Evolutionary conservation across 2,113 vertebrate genomes (phyloP).

Genomic region (Heloderma charlesbogerti): DNA sequence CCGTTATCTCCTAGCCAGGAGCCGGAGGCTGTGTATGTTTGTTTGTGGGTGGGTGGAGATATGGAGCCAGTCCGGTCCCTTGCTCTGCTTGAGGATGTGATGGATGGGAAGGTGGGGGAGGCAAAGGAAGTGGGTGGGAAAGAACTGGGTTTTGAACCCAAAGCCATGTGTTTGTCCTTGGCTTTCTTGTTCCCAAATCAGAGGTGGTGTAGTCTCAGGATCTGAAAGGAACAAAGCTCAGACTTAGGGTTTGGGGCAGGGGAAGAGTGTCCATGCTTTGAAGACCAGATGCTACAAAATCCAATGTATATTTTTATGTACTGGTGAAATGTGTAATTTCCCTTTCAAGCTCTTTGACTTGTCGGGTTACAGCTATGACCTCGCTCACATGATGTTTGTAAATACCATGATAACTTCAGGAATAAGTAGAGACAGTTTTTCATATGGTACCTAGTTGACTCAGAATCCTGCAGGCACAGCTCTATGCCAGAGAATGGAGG

Average conservation of each 20-base stretch:
- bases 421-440: background rate
- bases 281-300: conserved; percentile 65
- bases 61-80: background rate
- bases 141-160: background rate
- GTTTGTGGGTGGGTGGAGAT: background rate
- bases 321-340: conserved; percentile 72
- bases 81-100: background rate
- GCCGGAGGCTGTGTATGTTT: background rate
- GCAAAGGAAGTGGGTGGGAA: background rate
- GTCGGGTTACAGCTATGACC: conserved; percentile 62
- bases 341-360: conserved; percentile 68
- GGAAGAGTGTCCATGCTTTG: conserved; percentile 45
- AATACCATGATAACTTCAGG: conserved; percentile 62
- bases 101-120: background rate
- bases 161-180: conserved; percentile 9
- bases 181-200: conserved; percentile 6
- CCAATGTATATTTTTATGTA: conserved; percentile 45
- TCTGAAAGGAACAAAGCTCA: background rate
- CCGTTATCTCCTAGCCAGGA: too few relatives aligned
- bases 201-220: conserved; percentile 24
- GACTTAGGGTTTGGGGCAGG: conserved; percentile 31
- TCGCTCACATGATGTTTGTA: conserved; percentile 72
- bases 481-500: background rate
- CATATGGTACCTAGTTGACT: background rate
- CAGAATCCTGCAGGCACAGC: background rate